Evolutionary conservation across 2,113 vertebrate genomes (phyloP), one percentile per base, ranked within the genome.

Genomic region (Verasper variegatus): DNA sequence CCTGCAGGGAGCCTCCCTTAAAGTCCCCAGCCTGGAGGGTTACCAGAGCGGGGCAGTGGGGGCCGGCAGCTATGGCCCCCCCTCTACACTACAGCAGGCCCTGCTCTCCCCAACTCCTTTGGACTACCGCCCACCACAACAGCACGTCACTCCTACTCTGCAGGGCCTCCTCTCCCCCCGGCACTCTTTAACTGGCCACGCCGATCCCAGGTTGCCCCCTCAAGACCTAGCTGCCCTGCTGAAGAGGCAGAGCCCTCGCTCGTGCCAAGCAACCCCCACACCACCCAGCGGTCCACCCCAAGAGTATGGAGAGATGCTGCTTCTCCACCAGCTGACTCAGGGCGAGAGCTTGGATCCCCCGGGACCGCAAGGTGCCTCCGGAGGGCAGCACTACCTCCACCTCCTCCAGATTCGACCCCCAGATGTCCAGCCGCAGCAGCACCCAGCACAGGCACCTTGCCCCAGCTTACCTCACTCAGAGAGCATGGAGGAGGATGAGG

Each of bases 401-500:
- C 96, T 98, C 82, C 89, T 99, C 14, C 97, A 99, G 89, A 97
- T 98, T 86, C 94, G 96, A 91, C 92, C 94, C 0, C 95, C 95
- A 1, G 91, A 93, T 1, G 84, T 90, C 20, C 91, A 80, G 66
- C 81, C 73, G 0, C 89, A 84, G 67, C 90, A 85, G 74, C 87
- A 80, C 26, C 80, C 94, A 0, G 23, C 95, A 85, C 92, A 95
- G 89, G 73, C 76, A 0, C 75, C 88, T 0, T 87, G 88, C 21
- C 88, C 94, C 0, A 76, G 90, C 62, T 93, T 99, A 77, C 88
- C 95, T 76, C 97, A 96, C 35, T 97, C 98, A 0, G 98, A 99
- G 94, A 99, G 98, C 95, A 99, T 99, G 98, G 98, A 99, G 87
- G 98, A 99, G 92, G 98, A 99, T 1, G 94, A 95, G 81, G 92